A percentile compares a stretch with the other conserved stretches of the same genome.
phyloP scores from a whole-genome alignment of 2,888 invertebrate species.

The Lasioglossum oenotherae region DNA sequence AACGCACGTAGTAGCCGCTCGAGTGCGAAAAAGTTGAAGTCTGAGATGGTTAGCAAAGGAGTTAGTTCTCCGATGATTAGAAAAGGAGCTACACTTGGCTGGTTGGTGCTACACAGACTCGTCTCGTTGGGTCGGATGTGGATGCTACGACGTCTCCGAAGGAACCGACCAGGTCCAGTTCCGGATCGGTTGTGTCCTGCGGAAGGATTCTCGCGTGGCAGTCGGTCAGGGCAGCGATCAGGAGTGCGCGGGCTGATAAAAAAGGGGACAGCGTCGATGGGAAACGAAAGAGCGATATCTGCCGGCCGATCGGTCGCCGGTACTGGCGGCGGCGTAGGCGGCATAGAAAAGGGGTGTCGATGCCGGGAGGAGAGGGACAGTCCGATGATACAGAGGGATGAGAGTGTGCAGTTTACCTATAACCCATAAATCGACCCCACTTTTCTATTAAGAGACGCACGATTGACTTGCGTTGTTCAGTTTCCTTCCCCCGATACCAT shows the following conservation, averaged over 20 bases:
- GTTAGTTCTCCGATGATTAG: not conserved
- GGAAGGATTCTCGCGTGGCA: conserved; percentile 64
- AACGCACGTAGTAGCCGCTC: not conserved
- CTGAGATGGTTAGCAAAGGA: not conserved
- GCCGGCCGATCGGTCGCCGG: conserved; percentile 74
- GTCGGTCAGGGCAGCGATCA: conserved; percentile 74
- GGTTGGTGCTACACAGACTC: not conserved
- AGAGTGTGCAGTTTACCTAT: conserved; percentile 82
- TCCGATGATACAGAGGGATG: conserved; percentile 72
- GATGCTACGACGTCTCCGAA: not conserved
- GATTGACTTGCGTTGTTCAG: conserved; percentile 83
- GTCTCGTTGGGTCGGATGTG: not conserved
- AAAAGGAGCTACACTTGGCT: not conserved
- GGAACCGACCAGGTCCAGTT: not conserved
- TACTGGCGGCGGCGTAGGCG: conserved; percentile 52
- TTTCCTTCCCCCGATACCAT: conserved; percentile 75
- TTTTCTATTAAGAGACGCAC: conserved; percentile 84
- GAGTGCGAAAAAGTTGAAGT: not conserved
- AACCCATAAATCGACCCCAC: conserved; percentile 84
- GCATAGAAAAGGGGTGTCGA: conserved; percentile 58
- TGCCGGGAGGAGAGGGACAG: conserved; percentile 61
- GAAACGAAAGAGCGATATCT: conserved; percentile 79
- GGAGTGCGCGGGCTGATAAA: conserved; percentile 60
- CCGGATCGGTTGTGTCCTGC: not conserved
- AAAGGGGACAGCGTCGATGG: conserved; percentile 65